These are phyloP conservation scores for Phataginus tricuspis DNA, from an alignment of 2,797 vertebrate genomes.

Conservation along the genomic window DNA sequence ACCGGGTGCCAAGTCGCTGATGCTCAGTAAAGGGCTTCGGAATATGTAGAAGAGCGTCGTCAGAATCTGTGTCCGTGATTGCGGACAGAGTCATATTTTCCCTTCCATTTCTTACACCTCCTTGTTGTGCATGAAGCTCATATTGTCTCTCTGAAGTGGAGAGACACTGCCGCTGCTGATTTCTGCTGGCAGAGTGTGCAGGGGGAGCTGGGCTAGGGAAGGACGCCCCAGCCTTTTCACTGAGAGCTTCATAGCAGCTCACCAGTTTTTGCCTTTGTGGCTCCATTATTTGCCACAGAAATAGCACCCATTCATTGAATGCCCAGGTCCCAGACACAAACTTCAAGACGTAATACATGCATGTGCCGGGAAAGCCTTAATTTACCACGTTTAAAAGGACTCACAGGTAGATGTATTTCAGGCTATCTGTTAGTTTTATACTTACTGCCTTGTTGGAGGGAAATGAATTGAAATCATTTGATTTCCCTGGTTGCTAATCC, in stretches of 20 bases:
- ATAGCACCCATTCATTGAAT: fast-evolving
- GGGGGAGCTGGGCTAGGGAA: background rate
- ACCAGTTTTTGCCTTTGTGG: background rate
- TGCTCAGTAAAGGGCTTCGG: background rate
- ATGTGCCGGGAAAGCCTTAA: fast-evolving
- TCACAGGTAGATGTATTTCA: fast-evolving
- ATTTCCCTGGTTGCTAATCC: background rate
- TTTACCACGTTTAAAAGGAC: background rate
- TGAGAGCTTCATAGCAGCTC: fast-evolving
- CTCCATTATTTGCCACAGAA: fast-evolving
- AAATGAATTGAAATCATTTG: fast-evolving
- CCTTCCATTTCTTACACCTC: background rate
- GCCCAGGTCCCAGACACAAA: fast-evolving
- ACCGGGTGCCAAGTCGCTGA: background rate
- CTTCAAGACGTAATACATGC: fast-evolving
- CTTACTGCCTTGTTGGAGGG: too few relatives aligned
- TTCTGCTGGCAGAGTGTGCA: fast-evolving
- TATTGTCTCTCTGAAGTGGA: fast-evolving
- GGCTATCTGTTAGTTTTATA: fast-evolving
- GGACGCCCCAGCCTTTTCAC: background rate
- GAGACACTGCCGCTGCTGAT: background rate
- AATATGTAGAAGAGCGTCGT: fast-evolving
- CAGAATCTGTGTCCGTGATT: background rate
- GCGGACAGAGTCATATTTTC: background rate
- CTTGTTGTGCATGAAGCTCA: fast-evolving